A percentile compares a stretch with the other conserved stretches of the same genome.
phyloP scores from a whole-genome alignment of 2,888 invertebrate genomes.

The Lasioglossum lativentre region DNA sequence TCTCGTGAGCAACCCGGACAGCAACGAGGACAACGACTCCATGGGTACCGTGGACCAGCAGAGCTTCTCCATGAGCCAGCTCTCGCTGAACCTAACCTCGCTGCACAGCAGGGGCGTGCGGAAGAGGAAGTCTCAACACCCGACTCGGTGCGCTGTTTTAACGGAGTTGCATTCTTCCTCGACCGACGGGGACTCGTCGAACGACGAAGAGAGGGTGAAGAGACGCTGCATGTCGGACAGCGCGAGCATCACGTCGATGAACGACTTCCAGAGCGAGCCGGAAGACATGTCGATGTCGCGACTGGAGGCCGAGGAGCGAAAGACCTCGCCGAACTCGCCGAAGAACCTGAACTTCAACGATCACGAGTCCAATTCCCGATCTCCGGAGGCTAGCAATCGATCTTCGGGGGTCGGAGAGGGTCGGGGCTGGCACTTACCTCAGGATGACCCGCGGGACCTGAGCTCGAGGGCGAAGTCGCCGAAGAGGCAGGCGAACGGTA shows the following conservation, averaged over 20 bases:
- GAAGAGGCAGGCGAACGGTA: constrained; percentile 65
- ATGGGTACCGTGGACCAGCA: constrained; percentile 79
- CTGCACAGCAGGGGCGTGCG: constrained; percentile 85
- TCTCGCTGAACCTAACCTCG: constrained; percentile 74
- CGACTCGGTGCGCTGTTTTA: constrained; percentile 91
- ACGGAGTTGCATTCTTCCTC: constrained; percentile 86
- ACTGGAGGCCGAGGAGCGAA: constrained; percentile 79
- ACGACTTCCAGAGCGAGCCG: constrained; percentile 83
- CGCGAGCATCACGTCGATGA: constrained; percentile 34
- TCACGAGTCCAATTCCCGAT: constrained; percentile 71
- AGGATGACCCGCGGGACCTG: constrained; percentile 81
- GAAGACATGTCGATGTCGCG: constrained; percentile 84
- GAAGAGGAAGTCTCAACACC: constrained; percentile 95
- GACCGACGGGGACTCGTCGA: constrained; percentile 88
- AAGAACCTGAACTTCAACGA: constrained; percentile 67
- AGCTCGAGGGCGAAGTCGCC: constrained; percentile 81
- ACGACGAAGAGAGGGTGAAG: constrained; percentile 83
- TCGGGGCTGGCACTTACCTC: constrained; percentile 55
- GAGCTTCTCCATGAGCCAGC: constrained; percentile 74
- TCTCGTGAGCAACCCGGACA: constrained; percentile 87
- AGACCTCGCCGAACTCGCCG: constrained; percentile 75
- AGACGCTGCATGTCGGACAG: constrained; percentile 60
- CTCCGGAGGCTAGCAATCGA: constrained; percentile 68
- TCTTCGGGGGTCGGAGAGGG: background rate
- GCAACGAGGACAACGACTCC: constrained; percentile 86